Base-by-base conservation (phyloP, 2,888 invertebrate genomes). In the Noctua janthe region DNA sequence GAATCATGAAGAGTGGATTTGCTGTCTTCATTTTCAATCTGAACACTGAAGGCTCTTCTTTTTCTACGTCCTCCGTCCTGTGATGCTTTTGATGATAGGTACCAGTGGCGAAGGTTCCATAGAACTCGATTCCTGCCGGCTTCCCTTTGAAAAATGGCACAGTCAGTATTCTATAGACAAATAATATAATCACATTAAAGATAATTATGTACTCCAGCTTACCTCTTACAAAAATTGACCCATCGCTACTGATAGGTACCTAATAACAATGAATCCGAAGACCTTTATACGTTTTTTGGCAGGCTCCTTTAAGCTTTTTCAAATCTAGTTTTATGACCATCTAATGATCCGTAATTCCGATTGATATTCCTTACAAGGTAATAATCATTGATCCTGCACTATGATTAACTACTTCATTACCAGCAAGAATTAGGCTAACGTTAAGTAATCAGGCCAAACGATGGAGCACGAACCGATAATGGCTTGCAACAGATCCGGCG, bases 401-500 rank as follows among this genome's bases (percentile, higher is more conserved):
- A 47, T 74, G 66, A 83, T 83, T 80, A 80, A 69, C 39, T 64
- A 49, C 62, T 76, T 83, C 72, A 81, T 81, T 84, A 81, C 29
- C 72, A 80, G 47, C 20, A 43, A 69, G 72, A 85, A 90, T 87
- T 81, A 84, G 86, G 78, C 76, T 80, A 76, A 54, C 78, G 84
- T 92, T 88, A 88, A 88, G 92, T 90, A 94, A 94, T 92, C 90
- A 86, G 90, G 91, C 88, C 90, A 88, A 90, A 84, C 88, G 87
- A 88, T 90, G 89, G 76, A 78, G 78, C 88, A 90, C 91, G 92
- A 91, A 86, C 87, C 82, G 81, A 89, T 88, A 87, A 82, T 84
- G 59, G 87, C 92, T 96, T 96, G 94, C 96, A 94, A 95, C 93
- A 96, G 95, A 95, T 96, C 95, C 95, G 95, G 91, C 88, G 85